Conservation (phyloP, 2,797 vertebrate genomes). For the Champsocephalus esox region DNA sequence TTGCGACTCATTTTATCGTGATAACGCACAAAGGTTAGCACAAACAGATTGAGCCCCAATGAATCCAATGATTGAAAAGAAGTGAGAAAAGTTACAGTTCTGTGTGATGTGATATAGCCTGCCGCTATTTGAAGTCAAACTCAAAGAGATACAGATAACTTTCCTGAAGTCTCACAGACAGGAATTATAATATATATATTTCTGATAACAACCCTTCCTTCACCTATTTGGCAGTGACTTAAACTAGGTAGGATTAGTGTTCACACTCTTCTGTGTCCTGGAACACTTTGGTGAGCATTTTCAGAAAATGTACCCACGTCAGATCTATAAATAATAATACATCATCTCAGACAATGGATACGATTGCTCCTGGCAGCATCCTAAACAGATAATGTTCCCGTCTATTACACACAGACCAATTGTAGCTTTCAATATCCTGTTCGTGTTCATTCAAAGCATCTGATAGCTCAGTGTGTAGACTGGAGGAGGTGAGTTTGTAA, state of each 20-base stretch:
- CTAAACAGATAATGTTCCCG: background rate
- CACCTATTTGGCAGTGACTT: background rate
- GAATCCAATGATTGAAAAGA: slow-evolving; percentile 41
- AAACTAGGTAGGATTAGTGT: background rate
- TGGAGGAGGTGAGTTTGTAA: no score
- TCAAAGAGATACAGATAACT: slow-evolving; percentile 1
- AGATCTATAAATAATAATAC: slow-evolving; percentile 1
- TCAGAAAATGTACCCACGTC: slow-evolving; percentile 7
- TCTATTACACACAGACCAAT: slow-evolving; percentile 21
- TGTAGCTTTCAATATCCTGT: background rate
- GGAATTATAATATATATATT: background rate
- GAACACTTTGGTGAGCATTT: background rate
- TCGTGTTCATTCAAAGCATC: background rate
- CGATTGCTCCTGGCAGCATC: slow-evolving; percentile 5
- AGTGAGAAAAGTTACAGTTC: background rate
- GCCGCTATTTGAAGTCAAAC: slow-evolving; percentile 2
- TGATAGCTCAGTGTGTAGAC: no score
- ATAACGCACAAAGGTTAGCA: slow-evolving; percentile 35
- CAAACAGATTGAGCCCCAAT: slow-evolving; percentile 23
- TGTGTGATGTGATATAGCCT: background rate
- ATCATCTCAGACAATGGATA: slow-evolving; percentile 21
- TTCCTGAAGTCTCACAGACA: slow-evolving; percentile 11
- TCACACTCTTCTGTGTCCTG: background rate
- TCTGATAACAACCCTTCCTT: background rate
- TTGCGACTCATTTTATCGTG: slow-evolving; percentile 19